Conservation (phyloP, 1,140 invertebrate species). For the Cataglyphis hispanica region DNA sequence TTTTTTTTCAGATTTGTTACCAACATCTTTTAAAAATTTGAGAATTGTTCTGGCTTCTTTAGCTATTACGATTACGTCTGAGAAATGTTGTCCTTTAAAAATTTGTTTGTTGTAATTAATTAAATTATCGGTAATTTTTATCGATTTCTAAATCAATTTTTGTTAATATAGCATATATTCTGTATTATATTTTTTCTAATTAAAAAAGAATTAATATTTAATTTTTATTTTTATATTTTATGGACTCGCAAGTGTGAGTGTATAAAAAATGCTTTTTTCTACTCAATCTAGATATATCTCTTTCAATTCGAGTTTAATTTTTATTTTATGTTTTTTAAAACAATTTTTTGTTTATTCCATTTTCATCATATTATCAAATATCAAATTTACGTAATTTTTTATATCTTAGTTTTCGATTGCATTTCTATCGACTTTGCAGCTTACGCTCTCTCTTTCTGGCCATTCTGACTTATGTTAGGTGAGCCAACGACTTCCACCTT, state of each 20-base stretch:
- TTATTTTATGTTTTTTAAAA: not conserved
- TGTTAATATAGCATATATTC: not conserved
- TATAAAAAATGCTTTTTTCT: not conserved
- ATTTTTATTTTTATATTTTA: not conserved
- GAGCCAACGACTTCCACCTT: conserved; percentile 46
- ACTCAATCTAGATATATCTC: not conserved
- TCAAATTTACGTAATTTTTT: conserved; percentile 3
- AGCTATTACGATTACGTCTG: not conserved
- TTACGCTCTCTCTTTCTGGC: conserved; percentile 29
- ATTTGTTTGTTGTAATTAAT: not conserved
- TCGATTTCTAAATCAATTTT: not conserved
- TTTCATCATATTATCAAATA: conserved; percentile 25
- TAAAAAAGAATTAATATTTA: conserved; percentile 19
- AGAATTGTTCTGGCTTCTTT: not conserved
- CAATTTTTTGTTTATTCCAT: conserved; percentile 3
- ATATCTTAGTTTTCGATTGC: conserved; percentile 18
- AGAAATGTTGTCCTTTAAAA: not conserved
- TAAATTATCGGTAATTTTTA: not conserved
- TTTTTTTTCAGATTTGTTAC: not conserved
- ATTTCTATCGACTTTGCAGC: conserved; percentile 25
- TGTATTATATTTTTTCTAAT: not conserved
- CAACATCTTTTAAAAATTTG: not conserved
- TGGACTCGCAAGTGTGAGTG: not conserved
- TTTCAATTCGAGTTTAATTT: not conserved
- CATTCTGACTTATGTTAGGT: conserved; percentile 50